A percentile compares a stretch with the other conserved stretches of the same genome.
phyloP scores from a whole-genome alignment of 2,113 vertebrate genomes.

The Tupaia chinensis region DNA sequence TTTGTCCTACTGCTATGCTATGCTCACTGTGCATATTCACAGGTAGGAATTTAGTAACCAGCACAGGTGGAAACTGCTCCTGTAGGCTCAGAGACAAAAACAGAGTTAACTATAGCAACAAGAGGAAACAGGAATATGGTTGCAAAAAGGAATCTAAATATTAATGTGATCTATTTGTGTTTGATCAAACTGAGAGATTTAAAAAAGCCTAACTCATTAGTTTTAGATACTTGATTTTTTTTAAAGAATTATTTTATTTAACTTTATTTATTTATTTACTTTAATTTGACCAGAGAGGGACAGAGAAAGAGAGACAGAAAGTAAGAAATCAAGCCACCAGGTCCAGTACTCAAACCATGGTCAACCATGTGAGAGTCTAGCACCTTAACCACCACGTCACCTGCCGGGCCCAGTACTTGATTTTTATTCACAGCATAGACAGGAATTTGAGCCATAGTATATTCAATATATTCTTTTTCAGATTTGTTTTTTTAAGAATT shows the following conservation, averaged over 20 bases:
- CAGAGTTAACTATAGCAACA: neutral
- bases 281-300: no score
- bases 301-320: no score
- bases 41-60: neutral
- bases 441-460: neutral
- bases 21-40: neutral
- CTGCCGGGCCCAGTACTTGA: no score
- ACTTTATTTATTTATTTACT: no score
- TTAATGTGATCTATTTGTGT: neutral
- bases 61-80: neutral
- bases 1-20: neutral
- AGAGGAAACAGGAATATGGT: neutral
- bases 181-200: neutral
- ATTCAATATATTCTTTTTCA: slow-evolving; percentile 35
- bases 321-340: no score
- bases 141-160: neutral
- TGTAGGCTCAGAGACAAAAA: neutral
- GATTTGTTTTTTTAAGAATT: neutral
- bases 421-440: neutral
- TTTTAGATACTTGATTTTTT: neutral
- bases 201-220: neutral
- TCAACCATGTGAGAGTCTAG: no score
- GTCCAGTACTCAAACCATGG: no score
- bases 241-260: no score
- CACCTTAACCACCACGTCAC: no score